Evolutionary conservation across 2,888 invertebrate species (phyloP).

Genomic region (Orchesellides sinensis): DNA sequence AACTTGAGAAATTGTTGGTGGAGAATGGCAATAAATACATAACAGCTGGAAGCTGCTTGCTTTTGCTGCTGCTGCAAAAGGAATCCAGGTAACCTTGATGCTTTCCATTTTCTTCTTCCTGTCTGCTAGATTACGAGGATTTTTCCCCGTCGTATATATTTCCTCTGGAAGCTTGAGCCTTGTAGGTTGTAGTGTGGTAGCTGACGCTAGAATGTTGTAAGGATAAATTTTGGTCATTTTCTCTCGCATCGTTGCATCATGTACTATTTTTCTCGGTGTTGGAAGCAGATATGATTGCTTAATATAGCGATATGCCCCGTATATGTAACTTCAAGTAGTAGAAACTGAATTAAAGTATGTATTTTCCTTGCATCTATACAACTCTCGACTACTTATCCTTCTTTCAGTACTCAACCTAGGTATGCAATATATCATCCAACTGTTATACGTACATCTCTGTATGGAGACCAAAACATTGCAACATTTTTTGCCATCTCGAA

Average conservation of each 20-base stretch:
- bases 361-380: too few species aligned
- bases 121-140: slow-evolving; percentile 38
- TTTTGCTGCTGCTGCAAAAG: not conserved
- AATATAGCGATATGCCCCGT: slow-evolving; percentile 1
- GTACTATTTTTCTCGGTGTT: too few species aligned
- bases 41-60: slow-evolving; percentile 39
- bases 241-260: slow-evolving; percentile 42
- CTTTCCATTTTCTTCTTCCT: slow-evolving; percentile 47
- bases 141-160: slow-evolving; percentile 34
- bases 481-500: too few species aligned
- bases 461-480: too few species aligned
- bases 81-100: slow-evolving; percentile 51
- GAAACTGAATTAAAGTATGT: too few species aligned
- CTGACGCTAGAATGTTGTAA: slow-evolving; percentile 29
- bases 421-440: too few species aligned
- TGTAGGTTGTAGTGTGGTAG: not conserved
- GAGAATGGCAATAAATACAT: slow-evolving; percentile 50
- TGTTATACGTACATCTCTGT: too few species aligned
- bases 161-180: too few species aligned
- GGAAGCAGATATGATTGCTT: too few species aligned
- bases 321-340: not conserved
- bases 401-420: too few species aligned
- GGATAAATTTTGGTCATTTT: slow-evolving; percentile 43
- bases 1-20: slow-evolving; percentile 47
- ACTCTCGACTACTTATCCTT: too few species aligned